Evolutionary conservation across 2,113 vertebrate genomes (phyloP).

Genomic region (Upupa epops): DNA sequence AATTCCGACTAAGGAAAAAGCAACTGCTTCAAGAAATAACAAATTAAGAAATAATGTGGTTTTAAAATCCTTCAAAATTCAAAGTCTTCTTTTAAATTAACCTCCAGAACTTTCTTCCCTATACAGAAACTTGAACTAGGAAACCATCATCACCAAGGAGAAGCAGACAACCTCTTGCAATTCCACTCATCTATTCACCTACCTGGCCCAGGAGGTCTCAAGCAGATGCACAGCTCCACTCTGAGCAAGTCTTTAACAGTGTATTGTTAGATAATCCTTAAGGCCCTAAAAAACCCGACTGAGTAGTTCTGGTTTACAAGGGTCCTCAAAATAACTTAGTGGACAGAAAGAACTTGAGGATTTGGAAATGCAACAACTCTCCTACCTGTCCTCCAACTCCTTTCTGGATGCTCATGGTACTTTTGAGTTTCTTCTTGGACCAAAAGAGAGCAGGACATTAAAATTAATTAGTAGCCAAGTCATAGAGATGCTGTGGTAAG

Average conservation of each 20-base stretch:
- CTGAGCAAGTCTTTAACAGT: neutral
- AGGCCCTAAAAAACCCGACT: neutral
- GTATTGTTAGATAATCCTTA: neutral
- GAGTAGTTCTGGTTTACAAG: neutral
- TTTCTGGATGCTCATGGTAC: neutral
- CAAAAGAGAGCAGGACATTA: neutral
- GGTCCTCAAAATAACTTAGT: neutral
- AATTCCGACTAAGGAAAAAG: conserved; percentile 18
- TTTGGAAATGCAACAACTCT: neutral
- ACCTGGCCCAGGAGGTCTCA: neutral
- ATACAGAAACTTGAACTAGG: neutral
- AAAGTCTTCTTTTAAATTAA: conserved; percentile 14
- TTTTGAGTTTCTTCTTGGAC: neutral
- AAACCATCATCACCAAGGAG: neutral
- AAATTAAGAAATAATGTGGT: conserved; percentile 16
- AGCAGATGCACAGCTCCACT: neutral
- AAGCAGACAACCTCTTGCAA: neutral
- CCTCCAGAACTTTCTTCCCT: neutral
- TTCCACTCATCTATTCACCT: neutral
- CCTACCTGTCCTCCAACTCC: neutral
- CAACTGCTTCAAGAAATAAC: conserved; percentile 8
- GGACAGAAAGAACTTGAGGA: neutral
- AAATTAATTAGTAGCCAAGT: neutral
- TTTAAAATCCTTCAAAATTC: neutral
- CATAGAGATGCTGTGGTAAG: neutral